Conservation (phyloP, 2,797 vertebrate species). For the Myiotriccus ornatus region DNA sequence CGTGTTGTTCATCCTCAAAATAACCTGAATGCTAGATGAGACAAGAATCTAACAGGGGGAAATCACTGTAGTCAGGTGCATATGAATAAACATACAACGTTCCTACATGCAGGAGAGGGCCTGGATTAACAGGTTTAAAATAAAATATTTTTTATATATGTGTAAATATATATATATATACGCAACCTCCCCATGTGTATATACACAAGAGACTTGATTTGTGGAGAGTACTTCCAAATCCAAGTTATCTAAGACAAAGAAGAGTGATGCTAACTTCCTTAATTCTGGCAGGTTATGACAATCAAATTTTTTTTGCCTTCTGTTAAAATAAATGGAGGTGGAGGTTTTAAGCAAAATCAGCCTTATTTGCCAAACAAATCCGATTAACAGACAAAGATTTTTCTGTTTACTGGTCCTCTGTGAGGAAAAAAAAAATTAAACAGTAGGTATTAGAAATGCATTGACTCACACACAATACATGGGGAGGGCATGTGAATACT, state of each 20-base stretch:
- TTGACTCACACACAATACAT: accelerated
- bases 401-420: neutral
- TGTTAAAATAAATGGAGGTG: neutral
- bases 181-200: neutral
- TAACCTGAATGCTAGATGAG: neutral
- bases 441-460: neutral
- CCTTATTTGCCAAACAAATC: conserved; percentile 4
- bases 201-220: neutral
- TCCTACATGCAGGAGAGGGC: neutral
- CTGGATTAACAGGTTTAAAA: neutral
- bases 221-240: neutral
- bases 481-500: accelerated
- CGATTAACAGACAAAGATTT: neutral
- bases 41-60: neutral
- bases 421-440: neutral
- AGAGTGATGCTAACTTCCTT: neutral
- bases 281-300: conserved; percentile 7
- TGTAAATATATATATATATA: neutral
- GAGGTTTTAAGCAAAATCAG: neutral
- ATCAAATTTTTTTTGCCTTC: neutral
- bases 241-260: neutral
- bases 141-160: neutral
- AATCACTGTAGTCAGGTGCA: neutral
- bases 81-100: neutral
- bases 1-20: neutral